Evolutionary conservation across 2,888 invertebrate genomes (phyloP).

Genomic region (Eilema depressum): DNA sequence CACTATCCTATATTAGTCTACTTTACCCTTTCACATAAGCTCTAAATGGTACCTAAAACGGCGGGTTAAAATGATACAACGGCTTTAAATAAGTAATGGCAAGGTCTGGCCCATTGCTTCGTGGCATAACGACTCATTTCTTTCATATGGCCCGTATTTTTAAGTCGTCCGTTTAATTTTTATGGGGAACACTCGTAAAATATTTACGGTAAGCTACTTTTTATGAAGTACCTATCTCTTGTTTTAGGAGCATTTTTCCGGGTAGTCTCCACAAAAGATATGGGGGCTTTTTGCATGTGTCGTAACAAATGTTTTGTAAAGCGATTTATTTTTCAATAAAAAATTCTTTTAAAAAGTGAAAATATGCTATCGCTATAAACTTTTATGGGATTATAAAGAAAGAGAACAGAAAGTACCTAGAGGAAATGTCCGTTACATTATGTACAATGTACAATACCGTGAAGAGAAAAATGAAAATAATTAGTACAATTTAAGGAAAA

Average conservation of each 20-base stretch:
- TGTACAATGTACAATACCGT: background rate
- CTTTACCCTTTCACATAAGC: slow-evolving; percentile 13
- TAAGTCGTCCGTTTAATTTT: slow-evolving; percentile 24
- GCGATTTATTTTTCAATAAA: background rate
- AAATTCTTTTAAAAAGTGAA: background rate
- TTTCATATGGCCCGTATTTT: slow-evolving; percentile 21
- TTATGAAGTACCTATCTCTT: slow-evolving; percentile 16
- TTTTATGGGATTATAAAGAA: background rate
- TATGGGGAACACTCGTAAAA: slow-evolving; percentile 25
- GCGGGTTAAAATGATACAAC: slow-evolving; percentile 18
- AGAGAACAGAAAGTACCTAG: background rate
- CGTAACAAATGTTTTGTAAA: background rate
- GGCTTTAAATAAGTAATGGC: slow-evolving; percentile 23
- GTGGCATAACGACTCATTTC: slow-evolving; percentile 21
- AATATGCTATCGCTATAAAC: background rate
- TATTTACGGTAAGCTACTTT: slow-evolving; percentile 23
- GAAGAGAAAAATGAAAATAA: background rate
- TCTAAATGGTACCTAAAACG: slow-evolving; percentile 15
- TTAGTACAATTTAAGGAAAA: background rate
- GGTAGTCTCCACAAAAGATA: background rate
- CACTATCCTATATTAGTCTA: slow-evolving; percentile 5
- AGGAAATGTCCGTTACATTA: background rate
- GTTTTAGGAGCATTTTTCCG: slow-evolving; percentile 3
- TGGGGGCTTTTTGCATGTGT: background rate
- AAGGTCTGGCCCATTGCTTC: slow-evolving; percentile 15